Evolutionary conservation across 1,140 invertebrate species (phyloP).

Genomic region (Calliphora vicina): DNA sequence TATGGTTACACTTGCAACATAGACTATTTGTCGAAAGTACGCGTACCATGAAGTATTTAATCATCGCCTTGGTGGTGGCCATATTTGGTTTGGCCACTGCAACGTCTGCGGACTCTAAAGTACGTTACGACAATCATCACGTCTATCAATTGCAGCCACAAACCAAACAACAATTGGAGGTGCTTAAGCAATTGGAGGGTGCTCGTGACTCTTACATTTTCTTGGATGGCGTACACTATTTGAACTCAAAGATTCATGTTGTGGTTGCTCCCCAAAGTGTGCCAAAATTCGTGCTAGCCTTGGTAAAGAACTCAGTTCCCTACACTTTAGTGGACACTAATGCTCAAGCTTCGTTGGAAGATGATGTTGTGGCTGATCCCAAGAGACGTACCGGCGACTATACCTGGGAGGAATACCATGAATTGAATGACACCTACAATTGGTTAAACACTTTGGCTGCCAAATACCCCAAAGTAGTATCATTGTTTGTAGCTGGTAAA

Average conservation of each 20-base stretch:
- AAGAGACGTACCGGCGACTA: constrained; percentile 44
- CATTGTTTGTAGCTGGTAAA: constrained; percentile 66
- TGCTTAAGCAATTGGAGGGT: constrained; percentile 40
- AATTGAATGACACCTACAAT: constrained; percentile 64
- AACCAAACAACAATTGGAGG: constrained; percentile 56
- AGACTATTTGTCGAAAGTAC: constrained; percentile 21
- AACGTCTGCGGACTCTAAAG: background rate
- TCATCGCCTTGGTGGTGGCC: background rate
- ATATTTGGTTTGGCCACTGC: constrained; percentile 15
- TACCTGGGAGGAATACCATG: constrained; percentile 63
- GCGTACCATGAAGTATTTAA: background rate
- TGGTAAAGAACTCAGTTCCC: constrained; percentile 21
- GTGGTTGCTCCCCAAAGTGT: constrained; percentile 47
- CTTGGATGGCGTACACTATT: constrained; percentile 41
- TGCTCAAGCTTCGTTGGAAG: constrained; percentile 61
- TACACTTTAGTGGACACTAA: constrained; percentile 50
- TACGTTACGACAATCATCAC: constrained; percentile 62
- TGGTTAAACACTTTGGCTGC: constrained; percentile 62
- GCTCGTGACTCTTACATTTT: constrained; percentile 41
- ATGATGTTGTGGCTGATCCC: constrained; percentile 46
- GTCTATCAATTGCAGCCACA: constrained; percentile 63
- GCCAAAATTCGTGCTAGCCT: constrained; percentile 35
- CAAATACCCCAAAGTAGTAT: constrained; percentile 64
- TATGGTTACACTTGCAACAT: background rate
- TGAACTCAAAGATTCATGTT: constrained; percentile 41